Evolutionary conservation across 2,113 vertebrate genomes (phyloP), one percentile per base, ranked within the genome.

Genomic region (Kryptolebias marmoratus): DNA sequence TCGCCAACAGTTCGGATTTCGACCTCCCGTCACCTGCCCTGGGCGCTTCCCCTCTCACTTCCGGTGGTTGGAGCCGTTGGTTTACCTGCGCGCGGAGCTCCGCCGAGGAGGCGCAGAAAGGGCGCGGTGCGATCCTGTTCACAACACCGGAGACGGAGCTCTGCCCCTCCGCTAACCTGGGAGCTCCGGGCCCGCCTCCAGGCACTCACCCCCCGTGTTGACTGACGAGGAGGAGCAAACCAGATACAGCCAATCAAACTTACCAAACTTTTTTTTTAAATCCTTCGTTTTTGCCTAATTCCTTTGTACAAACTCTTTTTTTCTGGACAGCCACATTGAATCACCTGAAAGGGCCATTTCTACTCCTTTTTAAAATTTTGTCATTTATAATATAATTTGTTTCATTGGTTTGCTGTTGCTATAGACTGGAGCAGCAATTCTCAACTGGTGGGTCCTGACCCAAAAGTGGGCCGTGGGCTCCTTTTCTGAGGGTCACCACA

Each of bases 21-120:
- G 36, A n/a, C 18, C 32, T 57, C 53, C 22, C 15, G 31, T 75
- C 63, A 79, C 75, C 82, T 81, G 73, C 5, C 49, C 6, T 11
- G 1, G 32, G 5, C 7, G 31, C 67, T 56, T 28, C 36, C 1
- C 13, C 2, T 30, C 1, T 8, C 4, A 6, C 45, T 87, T 81
- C 85, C 75, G 27, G 83, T 50, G 50, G 7, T 60, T 57, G 1
- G 39, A 9, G 30, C 16, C 11, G 30, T 10, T 10, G 53, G 22
- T 22, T 67, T 81, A 86, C 89, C 87, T 90, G 89, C 22, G 71
- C 71, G 55, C 70, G 74, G 9, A 28, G 15, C 64, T 68, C 32
- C 16, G 22, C 2, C 0, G 48, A 10, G 63, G 47, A 50, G 48
- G 48, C 28, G 75, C 31, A 31, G 15, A 65, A 76, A 78, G 81